These are phyloP conservation scores for Stichopus horrens DNA, from an alignment of 53 echinoderm and acorn worm species.

Conservation along the genomic window DNA sequence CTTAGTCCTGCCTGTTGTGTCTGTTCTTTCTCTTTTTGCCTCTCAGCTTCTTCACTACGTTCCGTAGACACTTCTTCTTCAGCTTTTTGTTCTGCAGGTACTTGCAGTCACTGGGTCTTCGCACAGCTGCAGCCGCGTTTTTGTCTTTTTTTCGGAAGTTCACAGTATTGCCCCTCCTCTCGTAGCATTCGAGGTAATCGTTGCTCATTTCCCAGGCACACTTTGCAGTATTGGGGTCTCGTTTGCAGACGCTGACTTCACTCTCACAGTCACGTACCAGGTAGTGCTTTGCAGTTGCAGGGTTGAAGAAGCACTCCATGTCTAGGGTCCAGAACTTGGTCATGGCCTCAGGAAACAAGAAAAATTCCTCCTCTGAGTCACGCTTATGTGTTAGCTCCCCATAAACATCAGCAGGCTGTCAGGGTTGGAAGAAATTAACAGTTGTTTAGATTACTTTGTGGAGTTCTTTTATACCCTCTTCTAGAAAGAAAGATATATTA, in stretches of 20 bases:
- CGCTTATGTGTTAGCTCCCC: background rate
- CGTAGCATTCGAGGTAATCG: constrained; percentile 50
- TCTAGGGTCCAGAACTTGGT: constrained; percentile 51
- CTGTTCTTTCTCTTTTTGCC: background rate
- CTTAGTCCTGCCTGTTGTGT: background rate
- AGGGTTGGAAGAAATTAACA: background rate
- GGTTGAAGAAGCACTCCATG: constrained; percentile 59
- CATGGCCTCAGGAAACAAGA: constrained; percentile 7
- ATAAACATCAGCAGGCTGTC: constrained; percentile 11
- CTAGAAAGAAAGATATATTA: too few relatives aligned
- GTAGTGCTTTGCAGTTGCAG: constrained; percentile 48
- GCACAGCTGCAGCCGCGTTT: constrained; percentile 40
- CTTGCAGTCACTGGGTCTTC: constrained; percentile 58
- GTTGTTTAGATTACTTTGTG: background rate
- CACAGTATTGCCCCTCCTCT: constrained; percentile 23
- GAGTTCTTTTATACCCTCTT: too few relatives aligned
- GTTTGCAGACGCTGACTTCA: constrained; percentile 33
- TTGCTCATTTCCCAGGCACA: constrained; percentile 52
- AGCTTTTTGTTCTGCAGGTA: constrained; percentile 45
- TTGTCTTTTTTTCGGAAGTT: background rate
- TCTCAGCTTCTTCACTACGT: background rate
- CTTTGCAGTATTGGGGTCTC: background rate
- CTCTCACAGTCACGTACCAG: constrained; percentile 59
- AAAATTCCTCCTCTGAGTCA: background rate
- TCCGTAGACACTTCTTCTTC: constrained; percentile 54